Conservation (phyloP, 2,888 invertebrate species). For the Uropetala carovei region DNA sequence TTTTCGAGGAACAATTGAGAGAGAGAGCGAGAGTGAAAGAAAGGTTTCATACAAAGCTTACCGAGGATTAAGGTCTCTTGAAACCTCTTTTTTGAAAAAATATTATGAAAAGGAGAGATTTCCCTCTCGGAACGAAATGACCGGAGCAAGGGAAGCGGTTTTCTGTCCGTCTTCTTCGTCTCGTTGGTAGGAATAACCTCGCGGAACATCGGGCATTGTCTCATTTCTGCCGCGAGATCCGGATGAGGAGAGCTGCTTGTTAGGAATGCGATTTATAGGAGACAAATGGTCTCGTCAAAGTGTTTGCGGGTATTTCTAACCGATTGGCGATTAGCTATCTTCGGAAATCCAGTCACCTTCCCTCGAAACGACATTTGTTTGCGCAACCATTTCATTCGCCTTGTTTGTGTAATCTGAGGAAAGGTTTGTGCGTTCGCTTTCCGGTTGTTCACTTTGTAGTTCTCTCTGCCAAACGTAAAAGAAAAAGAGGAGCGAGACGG, state of each 20-base stretch:
- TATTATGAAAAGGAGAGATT: not conserved
- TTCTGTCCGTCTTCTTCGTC: not conserved
- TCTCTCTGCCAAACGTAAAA: not conserved
- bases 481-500: not conserved
- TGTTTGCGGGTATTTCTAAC: not conserved
- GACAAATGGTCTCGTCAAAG: too few species aligned
- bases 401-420: conserved; percentile 8
- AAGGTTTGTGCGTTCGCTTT: not conserved
- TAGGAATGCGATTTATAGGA: too few species aligned
- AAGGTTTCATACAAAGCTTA: not conserved
- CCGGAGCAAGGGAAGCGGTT: not conserved
- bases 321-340: not conserved
- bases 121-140: conserved; percentile 1
- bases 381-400: not conserved
- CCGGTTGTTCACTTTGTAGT: not conserved
- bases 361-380: not conserved
- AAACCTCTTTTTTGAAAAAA: not conserved
- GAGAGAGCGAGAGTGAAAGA: not conserved
- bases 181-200: not conserved
- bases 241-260: too few species aligned
- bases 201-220: not conserved
- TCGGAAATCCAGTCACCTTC: not conserved
- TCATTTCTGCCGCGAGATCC: too few species aligned
- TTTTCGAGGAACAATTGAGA: not conserved
- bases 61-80: conserved; percentile 20